phyloP scores from a whole-genome alignment of 2,113 vertebrate genomes.

The Eretmodus cyanostictus region DNA sequence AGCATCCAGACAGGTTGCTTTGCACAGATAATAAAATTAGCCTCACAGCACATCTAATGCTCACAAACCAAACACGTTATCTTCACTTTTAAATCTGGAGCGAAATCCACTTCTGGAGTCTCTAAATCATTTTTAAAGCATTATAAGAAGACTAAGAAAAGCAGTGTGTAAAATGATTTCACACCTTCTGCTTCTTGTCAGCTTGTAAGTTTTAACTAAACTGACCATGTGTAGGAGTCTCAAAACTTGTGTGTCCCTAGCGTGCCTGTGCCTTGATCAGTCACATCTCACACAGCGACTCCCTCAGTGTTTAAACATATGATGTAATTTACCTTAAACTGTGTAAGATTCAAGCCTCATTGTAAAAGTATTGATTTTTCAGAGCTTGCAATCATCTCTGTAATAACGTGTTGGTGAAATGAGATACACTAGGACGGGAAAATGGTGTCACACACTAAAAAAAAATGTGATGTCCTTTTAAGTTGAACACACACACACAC shows the following conservation, averaged over 20 bases:
- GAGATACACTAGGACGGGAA: neutral
- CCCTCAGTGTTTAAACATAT: neutral
- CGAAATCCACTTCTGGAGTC: neutral
- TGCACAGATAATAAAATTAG: neutral
- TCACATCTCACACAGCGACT: neutral
- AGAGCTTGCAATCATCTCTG: neutral
- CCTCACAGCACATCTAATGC: neutral
- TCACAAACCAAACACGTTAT: neutral
- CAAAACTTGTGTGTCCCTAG: neutral
- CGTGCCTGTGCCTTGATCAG: neutral
- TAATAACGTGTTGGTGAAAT: neutral
- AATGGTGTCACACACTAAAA: neutral
- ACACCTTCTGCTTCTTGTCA: neutral
- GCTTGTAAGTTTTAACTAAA: neutral
- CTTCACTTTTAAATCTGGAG: neutral
- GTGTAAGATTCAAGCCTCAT: neutral
- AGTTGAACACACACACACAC: neutral
- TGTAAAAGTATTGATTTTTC: neutral
- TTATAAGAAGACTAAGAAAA: neutral
- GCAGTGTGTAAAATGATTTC: neutral
- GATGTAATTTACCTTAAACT: neutral
- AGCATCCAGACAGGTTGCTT: neutral
- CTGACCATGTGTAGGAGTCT: neutral
- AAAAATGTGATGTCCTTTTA: neutral
- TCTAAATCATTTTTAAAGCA: neutral